These are phyloP conservation scores for Actinopyga echinites DNA, from an alignment of 53 echinoderm and acorn worm genomes.

Conservation along the genomic window DNA sequence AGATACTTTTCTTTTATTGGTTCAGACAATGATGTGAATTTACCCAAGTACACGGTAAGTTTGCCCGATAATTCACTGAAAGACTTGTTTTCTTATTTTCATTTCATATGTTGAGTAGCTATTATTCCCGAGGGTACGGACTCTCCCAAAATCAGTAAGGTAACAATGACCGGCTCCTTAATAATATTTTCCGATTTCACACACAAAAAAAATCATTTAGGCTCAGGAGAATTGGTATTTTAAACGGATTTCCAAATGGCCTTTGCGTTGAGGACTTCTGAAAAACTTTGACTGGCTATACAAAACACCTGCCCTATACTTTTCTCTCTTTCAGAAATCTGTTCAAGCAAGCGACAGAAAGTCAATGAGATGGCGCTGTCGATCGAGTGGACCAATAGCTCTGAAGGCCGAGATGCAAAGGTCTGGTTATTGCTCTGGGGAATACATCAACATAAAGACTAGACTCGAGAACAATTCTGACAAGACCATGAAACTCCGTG, in stretches of 20 bases:
- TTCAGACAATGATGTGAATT: constrained; percentile 74
- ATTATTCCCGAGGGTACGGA: no score
- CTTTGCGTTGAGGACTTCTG: no score
- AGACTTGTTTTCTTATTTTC: neutral
- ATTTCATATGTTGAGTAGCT: neutral
- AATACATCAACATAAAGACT: constrained; percentile 92
- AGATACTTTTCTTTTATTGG: constrained; percentile 94
- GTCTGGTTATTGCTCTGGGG: constrained; percentile 89
- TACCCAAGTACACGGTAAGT: constrained; percentile 75
- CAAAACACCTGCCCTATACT: no score
- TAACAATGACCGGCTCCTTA: no score
- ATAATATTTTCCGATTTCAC: no score
- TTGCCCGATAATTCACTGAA: neutral
- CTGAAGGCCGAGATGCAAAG: constrained; percentile 94
- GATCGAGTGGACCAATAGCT: constrained; percentile 89
- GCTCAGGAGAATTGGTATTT: no score
- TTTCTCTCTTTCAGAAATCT: constrained; percentile 62
- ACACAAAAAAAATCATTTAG: no score
- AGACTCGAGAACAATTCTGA: constrained; percentile 96
- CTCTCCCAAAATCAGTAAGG: no score
- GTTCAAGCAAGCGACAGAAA: constrained; percentile 84
- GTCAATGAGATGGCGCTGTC: constrained; percentile 80
- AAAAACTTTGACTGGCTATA: no score
- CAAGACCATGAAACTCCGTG: constrained; percentile 86
- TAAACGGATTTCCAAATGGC: no score